Percentiles rank a stretch among this genome's conserved stretches.
phyloP scores from a whole-genome alignment of 1,140 invertebrate genomes.

The Acromyrmex heyeri region DNA sequence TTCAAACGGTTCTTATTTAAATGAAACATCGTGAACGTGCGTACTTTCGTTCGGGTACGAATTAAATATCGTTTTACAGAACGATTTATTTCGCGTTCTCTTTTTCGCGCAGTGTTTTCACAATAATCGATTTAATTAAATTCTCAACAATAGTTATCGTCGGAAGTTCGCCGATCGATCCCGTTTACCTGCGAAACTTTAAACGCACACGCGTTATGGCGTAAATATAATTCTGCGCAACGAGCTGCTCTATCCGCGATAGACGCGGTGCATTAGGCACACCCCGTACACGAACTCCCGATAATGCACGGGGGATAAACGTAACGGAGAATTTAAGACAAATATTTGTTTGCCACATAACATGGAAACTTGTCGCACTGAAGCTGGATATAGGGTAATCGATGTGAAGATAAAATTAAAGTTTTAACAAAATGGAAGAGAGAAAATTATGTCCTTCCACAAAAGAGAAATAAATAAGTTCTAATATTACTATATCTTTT shows the following conservation, averaged over 20 bases:
- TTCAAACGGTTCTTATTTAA: neutral
- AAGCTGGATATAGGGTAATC: conserved; percentile 12
- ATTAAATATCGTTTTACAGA: conserved; percentile 50
- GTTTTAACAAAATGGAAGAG: conserved; percentile 2
- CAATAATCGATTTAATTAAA: conserved; percentile 65
- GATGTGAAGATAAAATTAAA: conserved; percentile 23
- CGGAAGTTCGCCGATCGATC: conserved; percentile 63
- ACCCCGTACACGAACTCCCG: conserved; percentile 41
- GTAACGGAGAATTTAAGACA: conserved; percentile 61
- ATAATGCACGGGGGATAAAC: conserved; percentile 56
- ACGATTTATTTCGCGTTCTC: neutral
- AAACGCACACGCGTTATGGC: conserved; percentile 62
- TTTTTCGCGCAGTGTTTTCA: conserved; percentile 35
- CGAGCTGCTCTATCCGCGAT: conserved; percentile 59
- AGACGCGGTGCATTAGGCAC: conserved; percentile 62
- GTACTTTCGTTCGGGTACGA: neutral
- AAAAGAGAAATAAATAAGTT: neutral
- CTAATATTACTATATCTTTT: neutral
- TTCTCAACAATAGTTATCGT: conserved; percentile 60
- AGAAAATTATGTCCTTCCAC: neutral
- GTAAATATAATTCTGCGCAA: conserved; percentile 63
- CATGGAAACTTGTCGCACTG: conserved; percentile 38
- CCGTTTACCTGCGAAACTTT: conserved; percentile 60
- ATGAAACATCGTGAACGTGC: conserved; percentile 7
- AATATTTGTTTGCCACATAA: conserved; percentile 54